Conservation (phyloP, 2,888 invertebrate species). For the Digitonthophagus gazella region DNA sequence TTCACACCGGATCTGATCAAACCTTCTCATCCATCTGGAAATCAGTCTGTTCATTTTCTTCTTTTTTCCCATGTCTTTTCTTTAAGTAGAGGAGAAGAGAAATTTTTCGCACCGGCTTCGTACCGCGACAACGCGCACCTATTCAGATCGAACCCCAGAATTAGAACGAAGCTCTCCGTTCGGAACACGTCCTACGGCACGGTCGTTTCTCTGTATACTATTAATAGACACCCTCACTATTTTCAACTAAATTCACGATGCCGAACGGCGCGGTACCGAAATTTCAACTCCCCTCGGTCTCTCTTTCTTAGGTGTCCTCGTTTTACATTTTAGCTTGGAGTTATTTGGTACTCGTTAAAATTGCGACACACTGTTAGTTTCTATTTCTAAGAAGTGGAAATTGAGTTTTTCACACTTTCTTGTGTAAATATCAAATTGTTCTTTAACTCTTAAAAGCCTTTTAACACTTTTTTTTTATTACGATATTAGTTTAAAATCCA, state of each 20-base stretch:
- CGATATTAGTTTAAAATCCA: too few relatives aligned
- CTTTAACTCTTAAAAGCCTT: too few relatives aligned
- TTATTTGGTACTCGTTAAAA: background rate
- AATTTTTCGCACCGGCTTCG: background rate
- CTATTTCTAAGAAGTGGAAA: too few relatives aligned
- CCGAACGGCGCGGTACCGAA: slow-evolving; percentile 8
- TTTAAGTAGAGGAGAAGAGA: background rate
- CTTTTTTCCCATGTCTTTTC: slow-evolving; percentile 46
- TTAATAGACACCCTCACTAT: slow-evolving; percentile 34
- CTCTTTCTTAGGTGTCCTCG: background rate
- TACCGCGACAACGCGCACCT: slow-evolving; percentile 15
- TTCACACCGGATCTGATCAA: background rate
- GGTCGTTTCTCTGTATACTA: slow-evolving; percentile 30
- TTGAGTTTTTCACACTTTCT: too few relatives aligned
- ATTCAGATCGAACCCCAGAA: slow-evolving; percentile 29
- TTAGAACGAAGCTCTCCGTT: slow-evolving; percentile 36
- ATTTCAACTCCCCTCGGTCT: slow-evolving; percentile 3
- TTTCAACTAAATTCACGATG: slow-evolving; percentile 9
- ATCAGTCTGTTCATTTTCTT: slow-evolving; percentile 48
- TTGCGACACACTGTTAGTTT: too few relatives aligned
- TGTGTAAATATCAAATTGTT: too few relatives aligned
- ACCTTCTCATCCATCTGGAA: slow-evolving; percentile 52
- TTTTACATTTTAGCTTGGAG: background rate
- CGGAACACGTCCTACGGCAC: slow-evolving; percentile 29
- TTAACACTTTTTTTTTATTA: too few relatives aligned